Evolutionary conservation across 2,797 vertebrate species (phyloP).

Genomic region (Iguana delicatissima): DNA sequence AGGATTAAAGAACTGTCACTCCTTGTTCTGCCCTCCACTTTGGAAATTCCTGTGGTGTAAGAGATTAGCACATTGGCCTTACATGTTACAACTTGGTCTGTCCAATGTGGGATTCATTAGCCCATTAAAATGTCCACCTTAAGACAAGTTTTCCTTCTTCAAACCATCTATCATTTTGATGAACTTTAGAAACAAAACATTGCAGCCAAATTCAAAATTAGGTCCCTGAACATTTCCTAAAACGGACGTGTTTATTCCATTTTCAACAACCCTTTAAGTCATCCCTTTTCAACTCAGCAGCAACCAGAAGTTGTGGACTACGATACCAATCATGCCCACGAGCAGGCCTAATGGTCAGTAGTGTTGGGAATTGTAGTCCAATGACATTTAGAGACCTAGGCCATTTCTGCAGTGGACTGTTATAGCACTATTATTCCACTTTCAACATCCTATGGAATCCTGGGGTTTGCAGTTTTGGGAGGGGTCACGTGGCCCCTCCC

Average conservation of each 20-base stretch:
- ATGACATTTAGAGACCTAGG: background rate
- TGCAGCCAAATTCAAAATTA: background rate
- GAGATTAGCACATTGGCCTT: constrained; percentile 18
- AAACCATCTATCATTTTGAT: background rate
- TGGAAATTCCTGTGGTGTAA: constrained; percentile 2
- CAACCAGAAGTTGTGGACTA: background rate
- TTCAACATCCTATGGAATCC: no score
- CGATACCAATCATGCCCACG: background rate
- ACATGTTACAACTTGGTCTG: background rate
- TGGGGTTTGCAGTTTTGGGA: no score
- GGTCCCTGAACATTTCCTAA: background rate
- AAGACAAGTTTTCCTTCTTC: background rate
- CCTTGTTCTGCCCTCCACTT: background rate
- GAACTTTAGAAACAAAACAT: background rate
- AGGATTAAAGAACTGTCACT: background rate
- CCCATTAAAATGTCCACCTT: background rate
- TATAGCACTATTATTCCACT: no score
- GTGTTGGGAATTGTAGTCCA: background rate
- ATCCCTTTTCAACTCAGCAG: background rate
- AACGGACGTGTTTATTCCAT: background rate
- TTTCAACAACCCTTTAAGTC: background rate
- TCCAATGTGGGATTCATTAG: background rate
- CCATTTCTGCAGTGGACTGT: no score
- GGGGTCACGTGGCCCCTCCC: no score
- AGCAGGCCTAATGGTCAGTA: background rate